phyloP scores from a whole-genome alignment of 2,797 vertebrate species.

The Rhabdophis nuchalis region DNA sequence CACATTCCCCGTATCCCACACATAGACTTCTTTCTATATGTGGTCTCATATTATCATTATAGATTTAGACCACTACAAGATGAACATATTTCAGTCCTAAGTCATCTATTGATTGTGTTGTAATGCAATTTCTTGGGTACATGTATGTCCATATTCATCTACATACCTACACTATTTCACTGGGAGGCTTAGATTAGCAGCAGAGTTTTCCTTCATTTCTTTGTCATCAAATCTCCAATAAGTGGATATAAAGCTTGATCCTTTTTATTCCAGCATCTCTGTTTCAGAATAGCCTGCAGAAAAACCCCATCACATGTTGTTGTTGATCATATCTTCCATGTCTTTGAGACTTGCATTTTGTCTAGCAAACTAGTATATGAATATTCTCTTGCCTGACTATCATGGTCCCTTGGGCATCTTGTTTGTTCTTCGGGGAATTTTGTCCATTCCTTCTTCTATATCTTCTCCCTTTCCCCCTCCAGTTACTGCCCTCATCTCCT shows the following conservation, averaged over 20 bases:
- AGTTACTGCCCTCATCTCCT: background rate
- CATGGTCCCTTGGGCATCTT: background rate
- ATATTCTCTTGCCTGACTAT: background rate
- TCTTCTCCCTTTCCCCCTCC: background rate
- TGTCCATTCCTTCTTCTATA: background rate
- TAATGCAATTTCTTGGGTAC: background rate
- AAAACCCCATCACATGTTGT: background rate
- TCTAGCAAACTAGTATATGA: background rate
- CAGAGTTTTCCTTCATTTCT: background rate
- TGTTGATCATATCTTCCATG: background rate
- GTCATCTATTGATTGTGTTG: background rate
- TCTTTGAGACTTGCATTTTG: background rate
- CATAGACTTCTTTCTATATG: background rate
- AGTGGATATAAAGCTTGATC: background rate
- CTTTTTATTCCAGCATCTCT: background rate
- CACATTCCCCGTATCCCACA: no score
- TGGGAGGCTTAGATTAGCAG: background rate
- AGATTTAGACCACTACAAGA: background rate
- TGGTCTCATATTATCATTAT: background rate
- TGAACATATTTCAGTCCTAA: background rate
- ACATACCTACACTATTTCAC: background rate
- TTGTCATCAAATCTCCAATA: background rate
- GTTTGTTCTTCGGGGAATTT: background rate
- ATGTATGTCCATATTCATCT: background rate
- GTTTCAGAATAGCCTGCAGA: background rate